Percentiles rank a stretch among this genome's conserved stretches.
These are phyloP conservation scores for Eudorcas thomsonii DNA, from an alignment of 2,113 vertebrate genomes.

Conservation along the genomic window DNA sequence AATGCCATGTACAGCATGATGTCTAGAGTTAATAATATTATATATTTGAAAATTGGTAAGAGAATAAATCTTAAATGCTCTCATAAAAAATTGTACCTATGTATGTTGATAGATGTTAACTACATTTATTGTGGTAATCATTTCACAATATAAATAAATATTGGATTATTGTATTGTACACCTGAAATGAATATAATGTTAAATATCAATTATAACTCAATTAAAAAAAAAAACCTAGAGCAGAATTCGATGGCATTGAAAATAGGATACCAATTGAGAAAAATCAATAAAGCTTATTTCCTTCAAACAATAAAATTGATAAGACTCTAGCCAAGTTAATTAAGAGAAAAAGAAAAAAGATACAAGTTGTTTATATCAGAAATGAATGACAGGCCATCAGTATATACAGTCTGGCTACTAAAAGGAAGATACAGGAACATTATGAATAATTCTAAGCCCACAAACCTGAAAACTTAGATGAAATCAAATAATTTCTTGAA, in stretches of 20 bases:
- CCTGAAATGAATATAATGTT: neutral
- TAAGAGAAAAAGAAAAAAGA: neutral
- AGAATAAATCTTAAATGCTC: neutral
- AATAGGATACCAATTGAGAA: neutral
- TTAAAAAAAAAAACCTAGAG: neutral
- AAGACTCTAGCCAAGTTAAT: neutral
- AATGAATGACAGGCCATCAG: neutral
- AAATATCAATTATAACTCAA: neutral
- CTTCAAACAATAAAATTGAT: neutral
- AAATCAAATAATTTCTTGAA: neutral
- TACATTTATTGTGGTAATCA: neutral
- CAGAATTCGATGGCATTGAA: neutral
- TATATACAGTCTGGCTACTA: neutral
- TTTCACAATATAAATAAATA: neutral
- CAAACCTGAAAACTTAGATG: neutral
- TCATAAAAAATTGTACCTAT: neutral
- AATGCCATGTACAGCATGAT: neutral
- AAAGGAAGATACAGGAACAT: neutral
- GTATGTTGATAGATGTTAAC: neutral
- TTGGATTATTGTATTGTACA: neutral
- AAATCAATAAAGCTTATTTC: neutral
- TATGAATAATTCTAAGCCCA: neutral
- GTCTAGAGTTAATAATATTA: neutral
- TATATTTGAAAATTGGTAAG: neutral
- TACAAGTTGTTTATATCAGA: neutral